A percentile compares a stretch with the other conserved stretches of the same genome.
phyloP scores from a whole-genome alignment of 1,140 invertebrate genomes.

The Macrobrachium nipponense region DNA sequence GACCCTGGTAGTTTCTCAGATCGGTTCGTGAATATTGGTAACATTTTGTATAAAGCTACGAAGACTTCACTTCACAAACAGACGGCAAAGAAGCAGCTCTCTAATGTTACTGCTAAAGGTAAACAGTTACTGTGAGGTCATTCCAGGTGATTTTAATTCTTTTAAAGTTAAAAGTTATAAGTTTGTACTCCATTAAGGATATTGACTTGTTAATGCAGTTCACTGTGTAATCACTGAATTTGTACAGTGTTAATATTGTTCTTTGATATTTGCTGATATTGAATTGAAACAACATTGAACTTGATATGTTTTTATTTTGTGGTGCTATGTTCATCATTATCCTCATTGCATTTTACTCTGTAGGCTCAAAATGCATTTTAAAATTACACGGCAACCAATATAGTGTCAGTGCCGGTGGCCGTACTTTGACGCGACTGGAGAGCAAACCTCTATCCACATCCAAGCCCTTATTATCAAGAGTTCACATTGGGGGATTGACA shows the following conservation, averaged over 20 bases:
- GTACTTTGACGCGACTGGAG: constrained; percentile 22
- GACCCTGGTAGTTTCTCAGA: constrained; percentile 26
- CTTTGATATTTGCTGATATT: too few relatives aligned
- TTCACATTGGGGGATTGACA: constrained; percentile 43
- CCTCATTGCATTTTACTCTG: background rate
- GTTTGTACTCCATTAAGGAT: background rate
- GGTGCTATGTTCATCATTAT: background rate
- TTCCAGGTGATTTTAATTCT: background rate
- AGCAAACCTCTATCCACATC: background rate
- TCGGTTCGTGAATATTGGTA: constrained; percentile 54
- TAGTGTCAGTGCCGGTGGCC: constrained; percentile 28
- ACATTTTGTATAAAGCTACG: constrained; percentile 55
- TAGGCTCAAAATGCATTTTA: constrained; percentile 28
- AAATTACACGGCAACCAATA: constrained; percentile 30
- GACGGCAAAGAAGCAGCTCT: background rate
- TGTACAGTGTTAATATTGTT: too few relatives aligned
- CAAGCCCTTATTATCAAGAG: constrained; percentile 7
- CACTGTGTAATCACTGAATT: too few relatives aligned
- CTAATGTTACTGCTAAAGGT: background rate
- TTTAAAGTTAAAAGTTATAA: background rate
- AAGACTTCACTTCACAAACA: constrained; percentile 53
- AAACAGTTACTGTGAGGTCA: too few relatives aligned
- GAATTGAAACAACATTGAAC: too few relatives aligned
- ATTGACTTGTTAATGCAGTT: too few relatives aligned
- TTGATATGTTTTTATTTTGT: background rate